A percentile compares a stretch with the other conserved stretches of the same genome.
Conservation (phyloP, 2,888 invertebrate species). For the Syrista parreyssii region DNA sequence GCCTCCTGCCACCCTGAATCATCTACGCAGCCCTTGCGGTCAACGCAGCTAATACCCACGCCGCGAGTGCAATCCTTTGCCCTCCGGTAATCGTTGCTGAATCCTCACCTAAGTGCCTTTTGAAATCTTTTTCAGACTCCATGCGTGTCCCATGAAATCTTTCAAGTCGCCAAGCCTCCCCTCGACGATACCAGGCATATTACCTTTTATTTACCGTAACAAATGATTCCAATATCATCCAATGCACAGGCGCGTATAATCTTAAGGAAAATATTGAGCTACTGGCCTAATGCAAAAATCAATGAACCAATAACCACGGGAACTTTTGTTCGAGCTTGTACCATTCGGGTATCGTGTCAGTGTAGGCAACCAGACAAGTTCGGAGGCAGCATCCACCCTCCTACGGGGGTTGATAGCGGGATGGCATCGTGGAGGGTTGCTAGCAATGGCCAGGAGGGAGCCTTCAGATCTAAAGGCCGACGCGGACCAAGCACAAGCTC, state of each 20-base stretch:
- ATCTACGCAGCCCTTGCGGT: conserved; percentile 41
- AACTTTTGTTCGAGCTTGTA: neutral
- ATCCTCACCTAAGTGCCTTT: neutral
- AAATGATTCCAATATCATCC: neutral
- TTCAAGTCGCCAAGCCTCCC: too few species aligned
- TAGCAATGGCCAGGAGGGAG: neutral
- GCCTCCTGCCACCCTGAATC: conserved; percentile 46
- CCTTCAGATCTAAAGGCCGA: neutral
- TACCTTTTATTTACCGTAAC: neutral
- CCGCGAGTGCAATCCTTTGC: conserved; percentile 4
- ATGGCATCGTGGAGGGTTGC: neutral
- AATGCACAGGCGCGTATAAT: neutral
- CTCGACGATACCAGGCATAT: neutral
- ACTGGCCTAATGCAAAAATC: conserved; percentile 46
- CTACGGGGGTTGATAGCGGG: neutral
- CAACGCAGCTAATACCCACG: conserved; percentile 34
- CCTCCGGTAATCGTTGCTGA: neutral
- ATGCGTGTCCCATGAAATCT: too few species aligned
- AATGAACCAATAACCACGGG: conserved; percentile 49
- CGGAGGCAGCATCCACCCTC: neutral
- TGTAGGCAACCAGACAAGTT: neutral
- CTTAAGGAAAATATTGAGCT: neutral
- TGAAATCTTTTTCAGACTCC: neutral
- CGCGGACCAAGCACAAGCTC: neutral
- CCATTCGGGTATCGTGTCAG: neutral